A percentile compares a stretch with the other conserved stretches of the same genome.
Evolutionary conservation across 2,888 invertebrate species (phyloP).

Genomic region (Drosophila multiciliata): DNA sequence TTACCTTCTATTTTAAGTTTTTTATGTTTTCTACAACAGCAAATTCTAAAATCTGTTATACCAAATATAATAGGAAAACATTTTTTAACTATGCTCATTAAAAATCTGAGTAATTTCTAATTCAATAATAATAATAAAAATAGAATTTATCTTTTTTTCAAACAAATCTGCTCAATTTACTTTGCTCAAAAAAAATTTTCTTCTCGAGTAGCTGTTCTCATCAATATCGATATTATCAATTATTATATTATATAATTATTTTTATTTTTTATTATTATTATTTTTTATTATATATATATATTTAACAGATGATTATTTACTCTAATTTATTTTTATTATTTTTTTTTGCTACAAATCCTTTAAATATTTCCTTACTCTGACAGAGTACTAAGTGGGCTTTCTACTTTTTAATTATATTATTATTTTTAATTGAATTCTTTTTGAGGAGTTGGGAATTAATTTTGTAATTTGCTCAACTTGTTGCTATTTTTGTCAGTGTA

Average conservation of each 20-base stretch:
- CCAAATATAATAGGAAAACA: background rate
- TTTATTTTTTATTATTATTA: too few relatives aligned
- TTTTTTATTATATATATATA: background rate
- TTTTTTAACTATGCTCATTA: background rate
- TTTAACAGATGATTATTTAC: background rate
- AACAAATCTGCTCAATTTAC: background rate
- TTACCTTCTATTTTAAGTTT: background rate
- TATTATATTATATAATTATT: background rate
- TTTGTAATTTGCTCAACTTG: background rate
- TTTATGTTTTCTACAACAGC: background rate
- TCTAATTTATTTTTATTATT: too few relatives aligned
- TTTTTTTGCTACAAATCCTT: background rate
- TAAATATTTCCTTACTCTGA: background rate
- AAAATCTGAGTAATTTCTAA: background rate
- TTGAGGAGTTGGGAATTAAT: background rate
- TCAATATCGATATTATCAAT: background rate
- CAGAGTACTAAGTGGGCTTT: background rate
- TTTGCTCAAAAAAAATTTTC: background rate
- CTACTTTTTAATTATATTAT: background rate
- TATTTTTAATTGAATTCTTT: background rate
- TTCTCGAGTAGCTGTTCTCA: background rate
- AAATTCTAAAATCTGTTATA: background rate
- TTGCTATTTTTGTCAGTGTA: constrained; percentile 48
- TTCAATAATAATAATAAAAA: background rate
- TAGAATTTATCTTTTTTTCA: background rate